Percentiles rank a stretch among this genome's conserved stretches.
Evolutionary conservation across 2,888 invertebrate genomes (phyloP).

Genomic region (Anarsia innoxiella): DNA sequence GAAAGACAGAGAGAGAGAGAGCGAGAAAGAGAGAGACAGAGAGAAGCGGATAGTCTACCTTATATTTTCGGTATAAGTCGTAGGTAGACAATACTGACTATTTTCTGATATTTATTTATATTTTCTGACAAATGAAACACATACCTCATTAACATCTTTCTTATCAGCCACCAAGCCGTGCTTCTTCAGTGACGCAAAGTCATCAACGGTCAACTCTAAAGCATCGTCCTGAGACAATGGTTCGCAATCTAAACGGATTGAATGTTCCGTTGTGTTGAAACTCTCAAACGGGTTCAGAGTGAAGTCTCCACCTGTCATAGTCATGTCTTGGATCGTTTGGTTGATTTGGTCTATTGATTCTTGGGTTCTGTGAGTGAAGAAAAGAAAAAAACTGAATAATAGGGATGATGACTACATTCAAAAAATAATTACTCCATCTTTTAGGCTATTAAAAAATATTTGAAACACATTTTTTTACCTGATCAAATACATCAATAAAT

Average conservation of each 20-base stretch:
- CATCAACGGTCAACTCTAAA: constrained; percentile 60
- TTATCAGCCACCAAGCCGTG: constrained; percentile 57
- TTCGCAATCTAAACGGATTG: constrained; percentile 60
- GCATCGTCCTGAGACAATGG: constrained; percentile 56
- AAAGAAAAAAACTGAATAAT: too few species aligned
- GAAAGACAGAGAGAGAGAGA: too few species aligned
- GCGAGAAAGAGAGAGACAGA: too few species aligned
- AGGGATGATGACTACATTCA: too few species aligned
- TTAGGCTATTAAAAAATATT: too few species aligned
- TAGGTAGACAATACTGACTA: too few species aligned
- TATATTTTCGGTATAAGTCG: too few species aligned
- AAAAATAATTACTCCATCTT: too few species aligned
- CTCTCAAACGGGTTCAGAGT: constrained; percentile 64
- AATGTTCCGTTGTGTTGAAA: constrained; percentile 45
- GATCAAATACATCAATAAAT: too few species aligned
- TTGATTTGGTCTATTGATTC: constrained; percentile 68
- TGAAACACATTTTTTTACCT: too few species aligned
- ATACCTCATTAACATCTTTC: constrained; percentile 59
- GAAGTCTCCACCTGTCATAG: constrained; percentile 60
- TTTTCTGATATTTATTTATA: too few species aligned
- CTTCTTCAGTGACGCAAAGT: constrained; percentile 64
- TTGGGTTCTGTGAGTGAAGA: constrained; percentile 20
- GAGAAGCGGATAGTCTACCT: too few species aligned
- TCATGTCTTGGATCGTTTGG: constrained; percentile 71
- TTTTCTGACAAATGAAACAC: not conserved